A percentile compares a stretch with the other conserved stretches of the same genome.
These are phyloP conservation scores for Enteromius trimaculatus DNA, from an alignment of 2,797 vertebrate species.

Conservation along the genomic window DNA sequence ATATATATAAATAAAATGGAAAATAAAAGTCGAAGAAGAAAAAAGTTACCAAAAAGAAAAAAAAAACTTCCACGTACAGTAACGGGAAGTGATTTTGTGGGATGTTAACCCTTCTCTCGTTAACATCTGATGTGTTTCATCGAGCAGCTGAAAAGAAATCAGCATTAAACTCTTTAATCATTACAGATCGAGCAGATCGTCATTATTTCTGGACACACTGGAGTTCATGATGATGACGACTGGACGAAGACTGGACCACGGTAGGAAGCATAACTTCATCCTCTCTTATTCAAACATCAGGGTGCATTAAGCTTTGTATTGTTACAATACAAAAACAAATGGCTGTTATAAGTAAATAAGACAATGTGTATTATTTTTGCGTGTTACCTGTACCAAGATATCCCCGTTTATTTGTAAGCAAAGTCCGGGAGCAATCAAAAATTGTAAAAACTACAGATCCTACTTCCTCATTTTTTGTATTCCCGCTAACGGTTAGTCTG, in stretches of 20 bases:
- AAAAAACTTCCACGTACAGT: not conserved
- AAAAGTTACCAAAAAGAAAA: not conserved
- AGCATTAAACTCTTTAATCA: too few species aligned
- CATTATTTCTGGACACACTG: slow-evolving; percentile 26
- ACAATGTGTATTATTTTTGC: not conserved
- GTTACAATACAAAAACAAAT: not conserved
- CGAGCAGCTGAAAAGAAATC: not conserved
- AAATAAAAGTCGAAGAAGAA: not conserved
- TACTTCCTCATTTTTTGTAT: not conserved
- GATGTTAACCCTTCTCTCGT: not conserved
- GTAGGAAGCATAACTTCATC: slow-evolving; percentile 51
- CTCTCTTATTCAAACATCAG: not conserved
- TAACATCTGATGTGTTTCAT: not conserved
- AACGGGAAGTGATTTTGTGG: slow-evolving; percentile 51
- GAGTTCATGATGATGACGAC: slow-evolving; percentile 52
- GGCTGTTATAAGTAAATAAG: not conserved
- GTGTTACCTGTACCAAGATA: not conserved
- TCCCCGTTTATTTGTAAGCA: not conserved
- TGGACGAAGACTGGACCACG: slow-evolving; percentile 67
- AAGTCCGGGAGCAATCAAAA: not conserved
- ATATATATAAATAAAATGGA: not conserved
- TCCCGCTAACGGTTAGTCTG: not conserved
- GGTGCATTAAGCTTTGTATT: not conserved
- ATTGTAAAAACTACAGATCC: not conserved
- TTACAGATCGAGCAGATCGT: not conserved